Conservation (phyloP, 2,113 vertebrate species). For the Bufo bufo region DNA sequence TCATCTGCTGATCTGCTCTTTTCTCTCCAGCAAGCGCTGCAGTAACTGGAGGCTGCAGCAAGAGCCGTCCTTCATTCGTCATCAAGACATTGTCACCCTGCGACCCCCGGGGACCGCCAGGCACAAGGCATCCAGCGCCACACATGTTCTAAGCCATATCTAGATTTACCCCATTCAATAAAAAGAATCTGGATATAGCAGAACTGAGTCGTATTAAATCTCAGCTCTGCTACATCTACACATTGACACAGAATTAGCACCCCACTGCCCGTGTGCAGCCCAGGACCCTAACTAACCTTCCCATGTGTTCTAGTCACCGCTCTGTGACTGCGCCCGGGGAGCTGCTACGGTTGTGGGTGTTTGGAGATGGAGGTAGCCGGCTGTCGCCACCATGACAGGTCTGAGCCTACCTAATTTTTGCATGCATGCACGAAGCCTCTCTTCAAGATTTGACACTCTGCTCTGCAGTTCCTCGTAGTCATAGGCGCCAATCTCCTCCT, state of each 20-base stretch:
- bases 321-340: neutral
- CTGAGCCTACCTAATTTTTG: constrained; percentile 99
- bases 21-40: too few species aligned
- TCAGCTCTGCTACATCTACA: neutral
- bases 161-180: neutral
- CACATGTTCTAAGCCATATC: neutral
- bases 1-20: too few species aligned
- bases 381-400: constrained; percentile 66
- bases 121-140: too few species aligned
- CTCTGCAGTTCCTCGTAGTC: constrained; percentile 99
- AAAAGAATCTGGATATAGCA: neutral
- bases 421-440: constrained; percentile 99
- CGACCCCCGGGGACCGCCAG: too few species aligned
- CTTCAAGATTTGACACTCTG: constrained; percentile 98
- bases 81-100: too few species aligned
- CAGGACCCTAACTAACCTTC: constrained; percentile 9
- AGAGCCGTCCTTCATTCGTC: too few species aligned
- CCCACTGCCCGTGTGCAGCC: neutral
- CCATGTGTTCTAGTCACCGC: neutral
- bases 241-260: neutral
- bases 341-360: constrained; percentile 61
- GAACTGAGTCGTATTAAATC: neutral
- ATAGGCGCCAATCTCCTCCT: constrained; percentile 98
- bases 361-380: constrained; percentile 45
- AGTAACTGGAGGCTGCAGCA: too few species aligned